Conservation (phyloP, 1,140 invertebrate species). For the Samia ricini region DNA sequence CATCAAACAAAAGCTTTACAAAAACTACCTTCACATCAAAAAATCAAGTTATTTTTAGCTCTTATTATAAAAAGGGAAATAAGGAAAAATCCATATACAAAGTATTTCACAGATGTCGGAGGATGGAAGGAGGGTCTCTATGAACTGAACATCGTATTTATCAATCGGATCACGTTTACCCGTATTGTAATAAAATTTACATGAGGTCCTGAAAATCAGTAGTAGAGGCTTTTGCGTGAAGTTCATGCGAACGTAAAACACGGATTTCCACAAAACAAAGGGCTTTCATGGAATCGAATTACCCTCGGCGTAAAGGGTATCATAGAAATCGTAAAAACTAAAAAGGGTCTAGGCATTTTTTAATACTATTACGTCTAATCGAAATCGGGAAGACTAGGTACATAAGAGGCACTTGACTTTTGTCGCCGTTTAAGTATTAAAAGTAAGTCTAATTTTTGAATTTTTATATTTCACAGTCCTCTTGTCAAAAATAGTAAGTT, state of each 20-base stretch:
- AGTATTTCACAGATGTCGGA: not conserved
- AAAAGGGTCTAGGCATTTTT: too few relatives aligned
- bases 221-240: not conserved
- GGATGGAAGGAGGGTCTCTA: not conserved
- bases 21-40: too few relatives aligned
- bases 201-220: not conserved
- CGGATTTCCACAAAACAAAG: not conserved
- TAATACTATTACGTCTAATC: too few relatives aligned
- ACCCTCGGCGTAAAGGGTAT: not conserved
- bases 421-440: too few relatives aligned
- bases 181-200: not conserved
- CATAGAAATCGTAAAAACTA: too few relatives aligned
- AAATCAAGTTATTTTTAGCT: too few relatives aligned
- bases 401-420: too few relatives aligned
- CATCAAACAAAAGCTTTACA: too few relatives aligned
- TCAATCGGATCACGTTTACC: not conserved
- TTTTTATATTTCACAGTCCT: too few relatives aligned
- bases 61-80: not conserved
- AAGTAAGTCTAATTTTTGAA: too few relatives aligned
- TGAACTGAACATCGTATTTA: not conserved
- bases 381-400: too few relatives aligned
- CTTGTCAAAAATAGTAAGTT: too few relatives aligned
- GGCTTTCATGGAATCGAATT: not conserved
- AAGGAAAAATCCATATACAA: not conserved
- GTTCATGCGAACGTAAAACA: not conserved